Evolutionary conservation across 2,797 vertebrate genomes (phyloP).

Genomic region (Otus scops): DNA sequence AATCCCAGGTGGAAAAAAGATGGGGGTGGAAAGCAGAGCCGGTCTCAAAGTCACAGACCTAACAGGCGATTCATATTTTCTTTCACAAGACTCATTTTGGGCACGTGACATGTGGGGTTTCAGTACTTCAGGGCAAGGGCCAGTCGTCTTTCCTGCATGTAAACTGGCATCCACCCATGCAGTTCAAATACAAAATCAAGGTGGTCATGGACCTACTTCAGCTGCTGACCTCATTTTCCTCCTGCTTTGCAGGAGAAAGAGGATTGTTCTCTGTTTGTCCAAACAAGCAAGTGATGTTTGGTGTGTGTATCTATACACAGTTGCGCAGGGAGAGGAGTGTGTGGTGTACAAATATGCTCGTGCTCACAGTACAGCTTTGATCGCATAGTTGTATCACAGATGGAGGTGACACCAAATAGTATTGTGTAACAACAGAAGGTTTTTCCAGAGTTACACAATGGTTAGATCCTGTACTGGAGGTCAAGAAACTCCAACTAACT

Average conservation of each 20-base stretch:
- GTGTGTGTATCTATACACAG: neutral
- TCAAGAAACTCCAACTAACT: neutral
- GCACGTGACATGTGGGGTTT: accelerated
- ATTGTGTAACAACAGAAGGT: neutral
- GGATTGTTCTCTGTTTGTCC: neutral
- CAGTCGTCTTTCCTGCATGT: neutral
- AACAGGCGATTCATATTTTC: accelerated
- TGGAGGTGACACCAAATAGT: neutral
- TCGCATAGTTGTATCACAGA: neutral
- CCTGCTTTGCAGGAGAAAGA: neutral
- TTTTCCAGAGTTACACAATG: neutral
- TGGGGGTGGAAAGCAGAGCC: neutral
- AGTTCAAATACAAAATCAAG: neutral
- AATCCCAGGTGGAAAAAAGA: neutral
- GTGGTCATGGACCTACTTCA: neutral
- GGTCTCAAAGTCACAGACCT: neutral
- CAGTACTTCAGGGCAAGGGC: neutral
- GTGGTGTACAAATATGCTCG: accelerated
- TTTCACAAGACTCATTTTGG: neutral
- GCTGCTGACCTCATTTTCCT: neutral
- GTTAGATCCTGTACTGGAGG: neutral
- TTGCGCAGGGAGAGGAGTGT: neutral
- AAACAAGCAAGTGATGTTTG: neutral
- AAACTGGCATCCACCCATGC: accelerated
- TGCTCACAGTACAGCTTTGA: neutral